Base-by-base conservation (phyloP, 2,888 invertebrate species). In the Cryptus armator region DNA sequence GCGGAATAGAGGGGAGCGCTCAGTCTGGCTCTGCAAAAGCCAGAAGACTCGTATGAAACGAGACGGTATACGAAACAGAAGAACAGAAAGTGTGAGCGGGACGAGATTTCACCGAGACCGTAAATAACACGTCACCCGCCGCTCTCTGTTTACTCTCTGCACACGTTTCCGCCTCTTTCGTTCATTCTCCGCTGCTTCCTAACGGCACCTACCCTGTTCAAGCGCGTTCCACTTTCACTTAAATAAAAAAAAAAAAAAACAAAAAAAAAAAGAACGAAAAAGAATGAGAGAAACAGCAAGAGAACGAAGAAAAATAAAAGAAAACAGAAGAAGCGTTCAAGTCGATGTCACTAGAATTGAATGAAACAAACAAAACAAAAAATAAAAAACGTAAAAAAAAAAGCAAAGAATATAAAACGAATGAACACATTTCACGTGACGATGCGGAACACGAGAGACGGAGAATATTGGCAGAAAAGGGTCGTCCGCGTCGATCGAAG, bases 101-200 rank as follows among this genome's bases (percentile, higher is more conserved):
- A 66, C 53, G 71, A 80, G 84, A 72, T 80, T 80, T 66, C 59
- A 71, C 37, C 83, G 68, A 78, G 80, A 80, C 66, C 70, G 84
- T 84, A 80, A 84, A 84, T 80, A 80, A 83, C 66, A 76, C 80
- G 83, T 85, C 78, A 74, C 71, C 77, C 59, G 64, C 64, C 74
- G 68, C 64, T 37, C 77, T 51, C 48, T 37, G 16, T 51, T 59
- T 62, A 62, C 62, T 68, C 67, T 67, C 53, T 53, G 24, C 62
- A 62, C 62, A 62, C 62, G 62, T 62, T 37, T 62, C 62, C 46
- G 46, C 64, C 51, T 59, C 29, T 44, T 24, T 46, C 66, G 37
- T 44, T 70, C 43, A 71, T 71, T 29, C 80, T n/a, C 24, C 32
- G 51, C 51, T 72, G 71, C 66, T 62, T 14, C 66, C 29, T n/a